Evolutionary conservation across 2,888 invertebrate genomes (phyloP), one percentile per base, ranked within the genome.

Genomic region (Lycophotia porphyrea): DNA sequence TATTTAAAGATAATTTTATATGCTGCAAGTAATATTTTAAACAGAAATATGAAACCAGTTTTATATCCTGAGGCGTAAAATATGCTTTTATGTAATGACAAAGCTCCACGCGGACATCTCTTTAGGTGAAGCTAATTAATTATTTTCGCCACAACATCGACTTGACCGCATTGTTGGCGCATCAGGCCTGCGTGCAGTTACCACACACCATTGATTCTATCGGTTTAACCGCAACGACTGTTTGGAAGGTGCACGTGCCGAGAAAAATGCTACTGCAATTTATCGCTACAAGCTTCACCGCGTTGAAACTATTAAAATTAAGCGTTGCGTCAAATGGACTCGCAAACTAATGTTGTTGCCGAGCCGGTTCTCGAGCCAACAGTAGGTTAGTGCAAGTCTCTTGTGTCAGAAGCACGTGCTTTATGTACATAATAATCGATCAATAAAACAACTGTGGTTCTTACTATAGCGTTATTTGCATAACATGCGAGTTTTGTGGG

Each of bases 241-340:
- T 81, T 74, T 76, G 79, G 85, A 86, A 87, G 86, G 86, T 77
- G 88, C 90, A 91, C 89, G 90, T 86, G 89, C 88, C 88, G 86
- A 90, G 92, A 93, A 92, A 92, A 93, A 88, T 89, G 80, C 88
- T 90, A 84, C 86, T 84, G 88, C 88, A 93, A 93, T 93, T 88
- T 84, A 74, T 76, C 84, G 88, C 87, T 82, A 91, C 92, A 91
- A 91, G 93, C 91, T 85, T 91, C 90, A 93, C 87, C 90, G 91
- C 89, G 78, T 90, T 90, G 88, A 89, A 91, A 90, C 86, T 91
- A 90, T 90, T 88, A 86, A 85, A 89, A 89, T 90, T 82, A 87
- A 84, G 78, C 74, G 85, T 91, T 92, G 89, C 89, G 85, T 86
- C 88, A 90, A 86, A 71, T 77, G 82, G 85, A 70, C 71, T 78